Percentiles rank a stretch among this genome's conserved stretches.
Conservation (phyloP, 2,888 invertebrate genomes). For the Osmoderma eremita region DNA sequence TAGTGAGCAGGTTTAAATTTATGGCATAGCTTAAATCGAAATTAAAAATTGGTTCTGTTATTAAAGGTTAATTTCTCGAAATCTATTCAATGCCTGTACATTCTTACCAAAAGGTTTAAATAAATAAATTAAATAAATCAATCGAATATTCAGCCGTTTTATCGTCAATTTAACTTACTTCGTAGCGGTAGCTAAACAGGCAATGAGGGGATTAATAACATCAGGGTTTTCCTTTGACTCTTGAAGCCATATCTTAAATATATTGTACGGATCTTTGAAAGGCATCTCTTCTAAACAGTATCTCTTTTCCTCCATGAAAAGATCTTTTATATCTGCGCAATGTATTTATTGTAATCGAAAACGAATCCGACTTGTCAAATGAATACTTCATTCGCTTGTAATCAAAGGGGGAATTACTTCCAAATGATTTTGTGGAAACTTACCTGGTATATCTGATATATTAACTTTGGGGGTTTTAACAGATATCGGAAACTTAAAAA, state of each 20-base stretch:
- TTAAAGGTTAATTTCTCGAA: too few relatives aligned
- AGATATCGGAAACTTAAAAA: too few relatives aligned
- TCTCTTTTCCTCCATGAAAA: constrained; percentile 28
- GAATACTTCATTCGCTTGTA: not conserved
- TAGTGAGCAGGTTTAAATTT: too few relatives aligned
- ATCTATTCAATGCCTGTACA: too few relatives aligned
- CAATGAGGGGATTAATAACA: constrained; percentile 86
- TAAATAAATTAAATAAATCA: not conserved
- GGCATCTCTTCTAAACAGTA: constrained; percentile 68
- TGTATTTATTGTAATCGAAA: not conserved
- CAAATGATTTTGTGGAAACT: too few relatives aligned
- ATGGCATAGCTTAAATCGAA: too few relatives aligned
- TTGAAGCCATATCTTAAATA: constrained; percentile 74
- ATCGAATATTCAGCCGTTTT: not conserved
- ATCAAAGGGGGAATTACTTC: too few relatives aligned
- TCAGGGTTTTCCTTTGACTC: constrained; percentile 74
- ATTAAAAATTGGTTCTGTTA: too few relatives aligned
- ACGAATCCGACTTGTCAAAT: too few relatives aligned
- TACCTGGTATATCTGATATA: too few relatives aligned
- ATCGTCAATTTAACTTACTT: constrained; percentile 67
- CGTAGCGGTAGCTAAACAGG: constrained; percentile 83
- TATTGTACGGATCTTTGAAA: constrained; percentile 79
- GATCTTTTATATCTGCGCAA: constrained; percentile 18
- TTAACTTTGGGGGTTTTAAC: too few relatives aligned
- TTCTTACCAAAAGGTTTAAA: too few relatives aligned